A percentile compares a stretch with the other conserved stretches of the same genome.
phyloP scores from a whole-genome alignment of 2,888 invertebrate species.

The Limnephilus rhombicus region DNA sequence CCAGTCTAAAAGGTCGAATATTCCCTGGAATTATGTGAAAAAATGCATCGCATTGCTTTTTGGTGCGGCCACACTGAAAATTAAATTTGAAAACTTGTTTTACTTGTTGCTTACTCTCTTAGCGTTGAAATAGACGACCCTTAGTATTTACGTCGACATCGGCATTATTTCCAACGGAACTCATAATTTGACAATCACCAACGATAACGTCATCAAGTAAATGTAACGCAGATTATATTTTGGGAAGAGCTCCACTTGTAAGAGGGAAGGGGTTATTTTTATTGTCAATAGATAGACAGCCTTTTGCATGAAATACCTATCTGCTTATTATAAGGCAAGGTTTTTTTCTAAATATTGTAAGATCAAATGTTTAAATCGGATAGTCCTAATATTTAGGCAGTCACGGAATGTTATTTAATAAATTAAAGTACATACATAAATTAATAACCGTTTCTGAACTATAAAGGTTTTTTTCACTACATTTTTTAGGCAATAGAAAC shows the following conservation, averaged over 20 bases:
- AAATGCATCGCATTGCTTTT: too few relatives aligned
- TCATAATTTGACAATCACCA: too few relatives aligned
- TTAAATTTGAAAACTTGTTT: too few relatives aligned
- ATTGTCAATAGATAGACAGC: background rate
- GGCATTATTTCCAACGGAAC: too few relatives aligned
- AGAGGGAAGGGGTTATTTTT: background rate
- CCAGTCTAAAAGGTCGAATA: too few relatives aligned
- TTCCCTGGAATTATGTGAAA: too few relatives aligned
- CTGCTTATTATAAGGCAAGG: background rate
- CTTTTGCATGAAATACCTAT: background rate
- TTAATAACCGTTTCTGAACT: background rate
- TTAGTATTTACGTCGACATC: too few relatives aligned
- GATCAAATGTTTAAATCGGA: background rate
- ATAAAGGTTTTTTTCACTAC: background rate
- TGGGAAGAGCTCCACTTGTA: background rate
- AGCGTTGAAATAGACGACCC: too few relatives aligned
- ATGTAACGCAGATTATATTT: background rate
- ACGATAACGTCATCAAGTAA: background rate
- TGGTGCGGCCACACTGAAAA: too few relatives aligned
- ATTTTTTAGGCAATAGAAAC: background rate
- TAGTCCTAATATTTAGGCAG: background rate
- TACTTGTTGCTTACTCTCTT: too few relatives aligned
- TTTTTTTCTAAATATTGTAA: background rate
- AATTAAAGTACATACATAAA: background rate
- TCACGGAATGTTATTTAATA: conserved; percentile 1